These are phyloP conservation scores for Donacobius atricapilla DNA, from an alignment of 2,113 vertebrate species.

Conservation along the genomic window DNA sequence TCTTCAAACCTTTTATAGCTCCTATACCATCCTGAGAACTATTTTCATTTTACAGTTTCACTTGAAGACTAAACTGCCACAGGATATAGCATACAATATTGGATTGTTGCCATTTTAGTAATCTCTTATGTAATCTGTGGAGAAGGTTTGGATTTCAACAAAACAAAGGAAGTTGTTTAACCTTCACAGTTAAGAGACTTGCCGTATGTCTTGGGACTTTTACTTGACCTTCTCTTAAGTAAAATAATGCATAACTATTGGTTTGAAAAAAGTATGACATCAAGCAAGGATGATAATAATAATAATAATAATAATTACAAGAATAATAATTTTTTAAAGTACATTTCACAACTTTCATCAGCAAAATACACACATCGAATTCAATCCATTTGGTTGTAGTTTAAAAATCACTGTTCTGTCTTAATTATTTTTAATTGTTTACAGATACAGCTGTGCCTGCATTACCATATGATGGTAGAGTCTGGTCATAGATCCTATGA, in stretches of 20 bases:
- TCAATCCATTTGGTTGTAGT: background rate
- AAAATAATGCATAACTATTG: background rate
- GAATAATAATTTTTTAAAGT: background rate
- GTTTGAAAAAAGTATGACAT: background rate
- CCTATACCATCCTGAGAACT: background rate
- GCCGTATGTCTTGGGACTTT: background rate
- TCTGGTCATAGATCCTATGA: background rate
- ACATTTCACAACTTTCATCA: background rate
- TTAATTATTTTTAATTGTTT: background rate
- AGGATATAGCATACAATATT: background rate
- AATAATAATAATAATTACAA: no score
- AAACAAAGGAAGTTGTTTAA: background rate
- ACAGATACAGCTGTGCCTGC: background rate
- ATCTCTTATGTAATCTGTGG: background rate
- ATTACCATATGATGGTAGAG: background rate
- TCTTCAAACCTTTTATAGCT: background rate
- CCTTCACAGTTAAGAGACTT: background rate
- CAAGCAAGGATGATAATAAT: background rate
- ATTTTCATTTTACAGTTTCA: background rate
- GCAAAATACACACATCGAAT: background rate
- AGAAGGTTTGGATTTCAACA: background rate
- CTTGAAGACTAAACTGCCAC: background rate
- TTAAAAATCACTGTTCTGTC: background rate
- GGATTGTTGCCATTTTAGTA: background rate
- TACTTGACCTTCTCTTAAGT: background rate